Evolutionary conservation across 2,113 vertebrate species (phyloP).

Genomic region (Stigmatopora nigra): DNA sequence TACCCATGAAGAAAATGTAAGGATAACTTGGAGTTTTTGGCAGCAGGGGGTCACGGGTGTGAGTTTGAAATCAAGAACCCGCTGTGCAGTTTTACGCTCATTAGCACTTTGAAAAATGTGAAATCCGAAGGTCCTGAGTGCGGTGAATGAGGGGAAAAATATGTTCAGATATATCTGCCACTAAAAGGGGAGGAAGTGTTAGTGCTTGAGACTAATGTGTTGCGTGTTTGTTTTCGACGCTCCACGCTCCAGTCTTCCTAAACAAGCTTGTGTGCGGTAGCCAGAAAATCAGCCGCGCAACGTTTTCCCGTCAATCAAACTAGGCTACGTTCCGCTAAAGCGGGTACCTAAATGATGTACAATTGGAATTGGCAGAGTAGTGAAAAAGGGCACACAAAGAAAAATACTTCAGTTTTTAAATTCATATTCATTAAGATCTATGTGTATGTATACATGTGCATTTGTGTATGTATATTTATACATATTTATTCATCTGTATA

Average conservation of each 20-base stretch:
- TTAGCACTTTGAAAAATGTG: conserved; percentile 41
- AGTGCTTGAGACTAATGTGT: conserved; percentile 2
- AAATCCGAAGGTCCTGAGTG: conserved; percentile 13
- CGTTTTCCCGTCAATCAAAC: conserved; percentile 19
- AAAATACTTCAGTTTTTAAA: too few relatives aligned
- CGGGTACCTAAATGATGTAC: not conserved
- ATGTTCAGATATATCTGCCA: not conserved
- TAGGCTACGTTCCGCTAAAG: not conserved
- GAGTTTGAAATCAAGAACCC: conserved; percentile 23
- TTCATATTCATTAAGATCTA: too few relatives aligned
- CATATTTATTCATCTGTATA: too few relatives aligned
- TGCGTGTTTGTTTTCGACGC: conserved; percentile 40
- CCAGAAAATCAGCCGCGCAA: conserved; percentile 44
- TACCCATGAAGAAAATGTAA: not conserved
- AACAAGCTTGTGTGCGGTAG: conserved; percentile 43
- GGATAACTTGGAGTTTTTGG: not conserved
- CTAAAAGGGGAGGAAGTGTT: conserved; percentile 11
- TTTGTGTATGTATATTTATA: too few relatives aligned
- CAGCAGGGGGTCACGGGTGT: conserved; percentile 38
- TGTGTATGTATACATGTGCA: too few relatives aligned
- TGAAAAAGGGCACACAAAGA: not conserved
- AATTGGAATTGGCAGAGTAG: not conserved
- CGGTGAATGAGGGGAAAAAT: not conserved
- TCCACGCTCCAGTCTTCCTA: conserved; percentile 39
- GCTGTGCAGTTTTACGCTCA: conserved; percentile 40